A percentile compares a stretch with the other conserved stretches of the same genome.
These are phyloP conservation scores for Ceratosolen fusciceps DNA, from an alignment of 1,140 invertebrate species.

Conservation along the genomic window DNA sequence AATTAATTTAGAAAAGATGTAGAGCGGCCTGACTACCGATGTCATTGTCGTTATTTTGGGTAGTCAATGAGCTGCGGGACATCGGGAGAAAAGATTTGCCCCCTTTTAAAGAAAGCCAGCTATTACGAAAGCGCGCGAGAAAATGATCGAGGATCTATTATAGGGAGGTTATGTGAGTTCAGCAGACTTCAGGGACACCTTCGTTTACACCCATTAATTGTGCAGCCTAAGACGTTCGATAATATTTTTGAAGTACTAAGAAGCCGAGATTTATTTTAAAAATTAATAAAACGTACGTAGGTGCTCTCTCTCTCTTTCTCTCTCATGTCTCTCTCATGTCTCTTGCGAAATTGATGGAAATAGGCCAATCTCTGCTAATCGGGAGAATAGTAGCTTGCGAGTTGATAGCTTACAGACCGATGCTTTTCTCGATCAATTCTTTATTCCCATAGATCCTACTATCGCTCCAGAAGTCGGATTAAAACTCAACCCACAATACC, in stretches of 20 bases:
- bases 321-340: too few relatives aligned
- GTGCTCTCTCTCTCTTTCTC: too few relatives aligned
- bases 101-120: conserved; percentile 37
- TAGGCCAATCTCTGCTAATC: conserved; percentile 40
- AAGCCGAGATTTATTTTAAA: conserved; percentile 19
- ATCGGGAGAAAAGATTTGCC: conserved; percentile 6
- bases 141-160: background rate
- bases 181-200: too few relatives aligned
- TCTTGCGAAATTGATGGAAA: conserved; percentile 44
- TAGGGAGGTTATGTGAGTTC: too few relatives aligned
- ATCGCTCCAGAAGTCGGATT: background rate
- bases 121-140: background rate
- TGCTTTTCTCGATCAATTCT: conserved; percentile 3
- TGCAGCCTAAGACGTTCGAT: too few relatives aligned
- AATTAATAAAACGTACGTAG: background rate
- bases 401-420: background rate
- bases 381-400: conserved; percentile 14
- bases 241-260: background rate
- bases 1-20: conserved; percentile 18
- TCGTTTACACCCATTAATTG: too few relatives aligned
- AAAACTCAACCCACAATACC: too few relatives aligned
- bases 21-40: conserved; percentile 10
- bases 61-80: background rate
- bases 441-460: background rate
- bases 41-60: conserved; percentile 46